Percentiles rank a stretch among this genome's conserved stretches.
These are phyloP conservation scores for Actinia tenebrosa DNA, from an alignment of 64 coral and sea anemone species.

Conservation along the genomic window DNA sequence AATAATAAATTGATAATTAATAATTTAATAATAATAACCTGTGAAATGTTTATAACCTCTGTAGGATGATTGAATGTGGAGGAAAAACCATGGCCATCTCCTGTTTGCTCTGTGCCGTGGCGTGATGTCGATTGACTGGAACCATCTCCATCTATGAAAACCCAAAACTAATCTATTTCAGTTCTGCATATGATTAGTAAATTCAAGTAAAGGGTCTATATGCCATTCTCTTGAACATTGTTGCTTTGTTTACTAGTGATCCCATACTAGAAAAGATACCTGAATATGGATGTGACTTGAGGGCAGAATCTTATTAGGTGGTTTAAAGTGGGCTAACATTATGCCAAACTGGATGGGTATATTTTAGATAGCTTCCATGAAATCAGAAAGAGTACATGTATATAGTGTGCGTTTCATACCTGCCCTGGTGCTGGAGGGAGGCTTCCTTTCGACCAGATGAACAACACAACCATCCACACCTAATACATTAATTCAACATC, in stretches of 20 bases:
- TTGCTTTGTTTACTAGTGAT: too few relatives aligned
- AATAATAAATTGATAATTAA: too few relatives aligned
- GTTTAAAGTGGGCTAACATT: too few relatives aligned
- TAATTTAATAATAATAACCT: not conserved
- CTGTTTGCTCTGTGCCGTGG: not conserved
- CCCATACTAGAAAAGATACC: too few relatives aligned
- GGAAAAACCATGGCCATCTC: not conserved
- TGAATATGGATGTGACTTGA: too few relatives aligned
- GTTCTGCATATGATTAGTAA: too few relatives aligned
- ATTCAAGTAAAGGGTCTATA: too few relatives aligned
- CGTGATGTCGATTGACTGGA: not conserved
- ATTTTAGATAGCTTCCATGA: not conserved
- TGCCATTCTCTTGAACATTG: too few relatives aligned
- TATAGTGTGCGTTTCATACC: not conserved
- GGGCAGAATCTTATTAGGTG: too few relatives aligned
- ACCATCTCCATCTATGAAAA: not conserved
- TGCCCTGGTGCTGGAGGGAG: constrained; percentile 1
- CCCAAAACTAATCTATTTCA: too few relatives aligned
- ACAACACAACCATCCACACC: constrained; percentile 89
- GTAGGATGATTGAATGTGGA: not conserved
- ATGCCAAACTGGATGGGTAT: too few relatives aligned
- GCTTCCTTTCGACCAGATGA: constrained; percentile 91
- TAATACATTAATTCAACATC: not conserved
- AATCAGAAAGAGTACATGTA: not conserved
- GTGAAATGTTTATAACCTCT: constrained; percentile 11